Conservation (phyloP, 2,888 invertebrate species). For the Philopedon plagiatum region DNA sequence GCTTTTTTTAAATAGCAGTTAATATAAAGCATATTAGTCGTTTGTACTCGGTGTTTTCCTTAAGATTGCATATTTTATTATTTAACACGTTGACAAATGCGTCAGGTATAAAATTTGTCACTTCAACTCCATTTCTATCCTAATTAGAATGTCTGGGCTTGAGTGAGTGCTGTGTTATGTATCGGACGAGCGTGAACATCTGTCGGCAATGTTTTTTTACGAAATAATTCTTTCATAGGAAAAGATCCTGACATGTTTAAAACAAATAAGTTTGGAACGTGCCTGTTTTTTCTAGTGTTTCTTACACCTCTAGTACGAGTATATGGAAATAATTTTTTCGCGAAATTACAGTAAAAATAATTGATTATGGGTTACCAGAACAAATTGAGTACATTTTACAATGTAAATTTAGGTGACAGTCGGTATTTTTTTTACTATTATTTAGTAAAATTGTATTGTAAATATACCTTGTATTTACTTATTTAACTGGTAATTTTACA, state of each 20-base stretch:
- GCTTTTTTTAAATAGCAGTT: no score
- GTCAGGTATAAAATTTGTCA: slow-evolving; percentile 12
- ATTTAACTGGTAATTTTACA: no score
- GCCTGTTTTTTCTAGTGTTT: background rate
- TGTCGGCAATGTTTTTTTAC: slow-evolving; percentile 24
- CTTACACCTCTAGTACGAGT: background rate
- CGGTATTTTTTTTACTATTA: no score
- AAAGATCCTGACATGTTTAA: slow-evolving; percentile 8
- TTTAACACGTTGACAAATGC: background rate
- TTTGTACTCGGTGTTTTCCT: no score
- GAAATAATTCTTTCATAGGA: slow-evolving; percentile 8
- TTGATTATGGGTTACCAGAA: no score
- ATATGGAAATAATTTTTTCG: no score
- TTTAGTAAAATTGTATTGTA: no score
- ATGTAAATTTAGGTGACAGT: no score
- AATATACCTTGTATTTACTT: no score
- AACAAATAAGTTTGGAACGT: background rate
- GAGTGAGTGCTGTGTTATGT: slow-evolving; percentile 32
- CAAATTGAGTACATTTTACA: no score
- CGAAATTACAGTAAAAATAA: no score
- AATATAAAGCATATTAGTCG: no score
- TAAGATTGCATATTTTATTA: background rate
- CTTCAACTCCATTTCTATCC: background rate
- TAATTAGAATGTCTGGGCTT: slow-evolving; percentile 6
- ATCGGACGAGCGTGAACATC: slow-evolving; percentile 28